These are phyloP conservation scores for Macrobrachium nipponense DNA, from an alignment of 1,140 invertebrate species.

Conservation along the genomic window DNA sequence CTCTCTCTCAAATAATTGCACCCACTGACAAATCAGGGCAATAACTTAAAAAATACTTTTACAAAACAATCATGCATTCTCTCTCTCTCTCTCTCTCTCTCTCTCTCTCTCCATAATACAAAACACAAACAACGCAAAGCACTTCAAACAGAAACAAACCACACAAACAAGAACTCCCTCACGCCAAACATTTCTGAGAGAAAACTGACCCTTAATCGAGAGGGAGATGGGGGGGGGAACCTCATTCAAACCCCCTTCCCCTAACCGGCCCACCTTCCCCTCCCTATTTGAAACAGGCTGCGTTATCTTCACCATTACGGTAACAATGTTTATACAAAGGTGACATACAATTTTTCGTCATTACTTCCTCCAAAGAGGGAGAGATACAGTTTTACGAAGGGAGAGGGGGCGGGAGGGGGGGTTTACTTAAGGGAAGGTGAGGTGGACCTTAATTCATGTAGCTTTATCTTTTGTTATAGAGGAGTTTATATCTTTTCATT, in stretches of 20 bases:
- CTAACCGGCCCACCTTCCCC: neutral
- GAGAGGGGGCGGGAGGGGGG: neutral
- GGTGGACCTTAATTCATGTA: neutral
- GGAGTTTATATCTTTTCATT: neutral
- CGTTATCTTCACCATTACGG: too few relatives aligned
- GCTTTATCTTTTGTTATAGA: too few relatives aligned
- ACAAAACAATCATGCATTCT: neutral
- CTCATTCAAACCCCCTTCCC: too few relatives aligned
- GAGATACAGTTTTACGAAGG: neutral
- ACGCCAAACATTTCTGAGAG: too few relatives aligned
- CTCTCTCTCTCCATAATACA: neutral
- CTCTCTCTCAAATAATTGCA: neutral
- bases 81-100: slow-evolving; percentile 18
- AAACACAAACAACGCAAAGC: neutral
- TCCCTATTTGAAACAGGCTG: neutral
- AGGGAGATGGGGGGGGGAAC: too few relatives aligned
- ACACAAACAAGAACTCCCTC: too few relatives aligned
- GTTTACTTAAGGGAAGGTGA: neutral
- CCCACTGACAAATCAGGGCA: neutral
- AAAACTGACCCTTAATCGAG: too few relatives aligned
- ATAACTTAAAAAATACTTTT: too few relatives aligned
- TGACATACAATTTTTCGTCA: too few relatives aligned
- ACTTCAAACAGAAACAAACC: too few relatives aligned
- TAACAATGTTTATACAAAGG: too few relatives aligned
- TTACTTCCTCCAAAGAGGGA: too few relatives aligned